A percentile compares a stretch with the other conserved stretches of the same genome.
Conservation (phyloP, 2,113 vertebrate species). For the Nanorana parkeri region DNA sequence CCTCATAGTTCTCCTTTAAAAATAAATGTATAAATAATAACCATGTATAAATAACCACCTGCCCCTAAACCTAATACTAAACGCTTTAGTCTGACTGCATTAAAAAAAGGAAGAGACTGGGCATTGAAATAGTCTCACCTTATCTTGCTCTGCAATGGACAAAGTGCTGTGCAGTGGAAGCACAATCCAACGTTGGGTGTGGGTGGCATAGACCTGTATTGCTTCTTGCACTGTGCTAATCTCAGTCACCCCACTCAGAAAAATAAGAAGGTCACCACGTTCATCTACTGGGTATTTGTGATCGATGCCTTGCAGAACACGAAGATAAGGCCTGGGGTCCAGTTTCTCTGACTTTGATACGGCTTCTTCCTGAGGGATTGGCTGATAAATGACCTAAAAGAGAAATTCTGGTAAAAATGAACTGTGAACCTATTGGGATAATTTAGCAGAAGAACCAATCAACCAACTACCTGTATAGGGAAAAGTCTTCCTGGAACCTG, state of each 20-base stretch:
- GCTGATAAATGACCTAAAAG: constrained; percentile 85
- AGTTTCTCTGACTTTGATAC: constrained; percentile 74
- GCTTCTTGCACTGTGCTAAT: constrained; percentile 84
- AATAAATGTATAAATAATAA: no score
- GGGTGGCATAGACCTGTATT: constrained; percentile 80
- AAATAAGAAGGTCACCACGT: constrained; percentile 87
- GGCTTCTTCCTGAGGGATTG: constrained; percentile 76
- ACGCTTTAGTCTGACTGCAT: no score
- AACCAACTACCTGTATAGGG: constrained; percentile 83
- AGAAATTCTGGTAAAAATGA: neutral
- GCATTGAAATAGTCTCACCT: constrained; percentile 68
- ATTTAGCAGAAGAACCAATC: neutral
- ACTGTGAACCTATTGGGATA: accelerated
- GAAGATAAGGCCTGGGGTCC: constrained; percentile 85
- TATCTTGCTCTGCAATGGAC: constrained; percentile 87
- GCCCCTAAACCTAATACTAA: no score
- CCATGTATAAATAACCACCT: no score
- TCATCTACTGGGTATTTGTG: constrained; percentile 85
- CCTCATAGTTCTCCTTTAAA: no score
- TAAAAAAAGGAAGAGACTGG: no score
- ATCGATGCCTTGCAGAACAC: constrained; percentile 89
- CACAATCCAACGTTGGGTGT: constrained; percentile 85
- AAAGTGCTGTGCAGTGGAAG: constrained; percentile 89
- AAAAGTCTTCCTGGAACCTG: constrained; percentile 90
- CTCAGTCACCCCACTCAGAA: constrained; percentile 91